These are phyloP conservation scores for Trissonchulus latispiculum DNA, from an alignment of 2,888 invertebrate genomes.

Conservation along the genomic window DNA sequence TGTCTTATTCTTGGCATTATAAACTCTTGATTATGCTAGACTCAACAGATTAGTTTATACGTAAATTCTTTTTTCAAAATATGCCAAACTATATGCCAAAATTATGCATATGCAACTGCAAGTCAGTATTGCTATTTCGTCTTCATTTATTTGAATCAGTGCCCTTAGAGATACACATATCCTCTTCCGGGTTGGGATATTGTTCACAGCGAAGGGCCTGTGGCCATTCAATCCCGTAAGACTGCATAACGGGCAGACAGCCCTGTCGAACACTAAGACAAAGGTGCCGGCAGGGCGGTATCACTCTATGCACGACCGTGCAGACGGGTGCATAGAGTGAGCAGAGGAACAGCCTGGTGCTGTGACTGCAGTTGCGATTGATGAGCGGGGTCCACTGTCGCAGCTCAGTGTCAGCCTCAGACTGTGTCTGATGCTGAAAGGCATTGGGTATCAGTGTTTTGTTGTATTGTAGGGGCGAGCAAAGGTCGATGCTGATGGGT, in stretches of 20 bases:
- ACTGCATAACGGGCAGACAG: neutral
- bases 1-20: no score
- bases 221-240: neutral
- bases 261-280: neutral
- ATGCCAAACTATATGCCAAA: no score
- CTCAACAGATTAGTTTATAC: no score
- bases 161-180: no score
- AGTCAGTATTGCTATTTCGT: no score
- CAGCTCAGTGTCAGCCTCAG: neutral
- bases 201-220: neutral
- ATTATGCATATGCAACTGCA: no score
- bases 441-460: neutral
- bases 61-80: no score
- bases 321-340: neutral
- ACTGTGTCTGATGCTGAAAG: neutral
- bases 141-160: no score
- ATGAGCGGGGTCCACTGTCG: neutral
- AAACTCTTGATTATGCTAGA: no score
- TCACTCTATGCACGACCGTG: neutral
- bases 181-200: neutral
- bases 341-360: neutral
- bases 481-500: neutral
- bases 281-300: neutral
- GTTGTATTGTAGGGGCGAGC: neutral
- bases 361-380: neutral